Evolutionary conservation across 2,797 vertebrate genomes (phyloP), one percentile per base, ranked within the genome.

Genomic region (Phoxinus dragarum): DNA sequence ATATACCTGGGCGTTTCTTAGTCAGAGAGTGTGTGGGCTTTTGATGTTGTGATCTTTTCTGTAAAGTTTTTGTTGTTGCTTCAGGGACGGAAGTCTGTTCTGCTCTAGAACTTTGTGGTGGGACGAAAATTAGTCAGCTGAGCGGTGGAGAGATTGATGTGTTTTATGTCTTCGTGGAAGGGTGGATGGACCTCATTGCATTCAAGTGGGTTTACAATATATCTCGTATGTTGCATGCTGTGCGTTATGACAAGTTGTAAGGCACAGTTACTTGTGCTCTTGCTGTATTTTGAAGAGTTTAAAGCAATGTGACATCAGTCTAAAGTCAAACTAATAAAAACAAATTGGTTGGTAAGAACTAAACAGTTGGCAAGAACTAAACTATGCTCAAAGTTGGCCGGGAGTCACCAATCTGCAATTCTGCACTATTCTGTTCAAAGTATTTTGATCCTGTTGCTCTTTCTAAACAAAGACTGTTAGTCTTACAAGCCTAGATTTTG

Each of bases 11-110:
- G 66, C 80, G 49, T 85, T 86, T 81, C 72, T 80, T 71, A 81
- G 67, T 86, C 68, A 47, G 77, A 69, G 42, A 61, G 38, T 81
- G 78, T 81, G 69, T 78, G 64, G 76, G 80, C 76, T 67, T 81
- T 87, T 87, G 85, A 89, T 82, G 82, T 85, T 88, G 36, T 49
- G 82, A 88, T 88, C 66, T 87, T 66, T 66, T 82, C 71, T 84
- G 81, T 61, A 85, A 87, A 88, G 75, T 82, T 82, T 82, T 86
- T 76, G 69, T 85, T 87, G 85, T 88, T 79, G 80, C 87, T 80
- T 68, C 5, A 49, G 84, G 82, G 69, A 61, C 71, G 52, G 47
- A 82, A 80, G 69, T 88, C 78, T 76, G 73, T 74, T 84, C 5
- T 85, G 67, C 77, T 61, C 38, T 31, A 66, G 17, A 85, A 80